These are phyloP conservation scores for Gasteruption jaculator DNA, from an alignment of 2,888 invertebrate genomes.

Conservation along the genomic window DNA sequence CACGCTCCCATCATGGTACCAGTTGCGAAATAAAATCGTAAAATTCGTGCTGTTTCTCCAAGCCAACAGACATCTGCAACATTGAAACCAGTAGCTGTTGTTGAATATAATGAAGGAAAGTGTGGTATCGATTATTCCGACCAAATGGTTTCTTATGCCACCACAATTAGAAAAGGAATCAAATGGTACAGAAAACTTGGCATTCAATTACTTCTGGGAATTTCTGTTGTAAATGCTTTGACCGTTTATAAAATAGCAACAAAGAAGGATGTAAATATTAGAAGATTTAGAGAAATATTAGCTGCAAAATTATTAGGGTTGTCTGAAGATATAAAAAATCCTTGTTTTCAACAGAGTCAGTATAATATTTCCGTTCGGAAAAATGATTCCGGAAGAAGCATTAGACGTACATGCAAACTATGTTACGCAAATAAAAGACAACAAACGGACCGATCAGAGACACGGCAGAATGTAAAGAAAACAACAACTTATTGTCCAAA, in stretches of 20 bases:
- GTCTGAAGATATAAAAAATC: slow-evolving; percentile 12
- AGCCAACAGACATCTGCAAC: slow-evolving; percentile 14
- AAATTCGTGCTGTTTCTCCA: slow-evolving; percentile 15
- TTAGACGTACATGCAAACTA: slow-evolving; percentile 14
- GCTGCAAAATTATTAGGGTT: slow-evolving; percentile 16
- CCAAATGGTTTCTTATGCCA: slow-evolving; percentile 17
- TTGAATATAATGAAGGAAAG: slow-evolving; percentile 14
- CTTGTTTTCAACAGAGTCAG: slow-evolving; percentile 12
- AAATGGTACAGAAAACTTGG: slow-evolving; percentile 15
- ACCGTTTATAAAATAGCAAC: slow-evolving; percentile 17
- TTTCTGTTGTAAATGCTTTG: slow-evolving; percentile 14
- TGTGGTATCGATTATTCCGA: slow-evolving; percentile 16
- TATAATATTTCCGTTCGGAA: slow-evolving; percentile 14
- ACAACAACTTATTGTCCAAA: slow-evolving; percentile 5
- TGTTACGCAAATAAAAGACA: slow-evolving; percentile 9
- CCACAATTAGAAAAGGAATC: slow-evolving; percentile 18
- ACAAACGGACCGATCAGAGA: slow-evolving; percentile 5
- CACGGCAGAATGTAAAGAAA: slow-evolving; percentile 7
- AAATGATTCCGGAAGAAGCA: slow-evolving; percentile 13
- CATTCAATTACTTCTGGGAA: slow-evolving; percentile 15
- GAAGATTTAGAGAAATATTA: slow-evolving; percentile 14
- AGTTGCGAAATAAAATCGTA: slow-evolving; percentile 13
- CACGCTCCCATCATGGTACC: slow-evolving; percentile 31
- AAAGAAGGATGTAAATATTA: slow-evolving; percentile 16
- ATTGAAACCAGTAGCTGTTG: slow-evolving; percentile 13